Percentiles rank a stretch among this genome's conserved stretches.
phyloP scores from a whole-genome alignment of 2,797 vertebrate genomes.

The Dromococcyx pavoninus region DNA sequence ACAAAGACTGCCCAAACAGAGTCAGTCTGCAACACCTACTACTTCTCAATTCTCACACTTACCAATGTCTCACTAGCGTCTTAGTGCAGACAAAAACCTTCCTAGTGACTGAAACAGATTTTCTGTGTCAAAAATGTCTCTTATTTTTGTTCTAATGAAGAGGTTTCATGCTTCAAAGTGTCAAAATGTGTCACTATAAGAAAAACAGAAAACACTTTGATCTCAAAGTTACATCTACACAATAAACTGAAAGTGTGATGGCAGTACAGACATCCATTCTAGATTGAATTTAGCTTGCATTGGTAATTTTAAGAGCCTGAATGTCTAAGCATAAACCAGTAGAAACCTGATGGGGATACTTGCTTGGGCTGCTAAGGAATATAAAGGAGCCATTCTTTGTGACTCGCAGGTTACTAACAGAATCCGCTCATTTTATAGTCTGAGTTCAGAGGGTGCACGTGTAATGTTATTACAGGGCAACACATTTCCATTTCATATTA shows the following conservation, averaged over 20 bases:
- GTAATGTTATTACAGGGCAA: background rate
- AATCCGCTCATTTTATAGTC: background rate
- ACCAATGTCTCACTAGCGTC: background rate
- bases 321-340: background rate
- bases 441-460: background rate
- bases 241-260: background rate
- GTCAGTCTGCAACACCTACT: background rate
- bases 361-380: background rate
- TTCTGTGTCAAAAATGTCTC: background rate
- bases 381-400: background rate
- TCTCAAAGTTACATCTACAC: background rate
- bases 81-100: background rate
- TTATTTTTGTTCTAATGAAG: background rate
- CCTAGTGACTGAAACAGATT: constrained; percentile 22
- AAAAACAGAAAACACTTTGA: constrained; percentile 39
- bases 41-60: background rate
- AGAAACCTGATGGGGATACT: background rate
- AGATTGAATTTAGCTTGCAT: background rate
- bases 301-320: background rate
- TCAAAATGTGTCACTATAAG: background rate
- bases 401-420: background rate
- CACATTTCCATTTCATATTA: background rate
- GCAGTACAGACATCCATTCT: background rate
- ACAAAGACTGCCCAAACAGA: background rate
- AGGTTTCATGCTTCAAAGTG: background rate